These are phyloP conservation scores for Leptothorax acervorum DNA, from an alignment of 2,888 invertebrate genomes.

Conservation along the genomic window DNA sequence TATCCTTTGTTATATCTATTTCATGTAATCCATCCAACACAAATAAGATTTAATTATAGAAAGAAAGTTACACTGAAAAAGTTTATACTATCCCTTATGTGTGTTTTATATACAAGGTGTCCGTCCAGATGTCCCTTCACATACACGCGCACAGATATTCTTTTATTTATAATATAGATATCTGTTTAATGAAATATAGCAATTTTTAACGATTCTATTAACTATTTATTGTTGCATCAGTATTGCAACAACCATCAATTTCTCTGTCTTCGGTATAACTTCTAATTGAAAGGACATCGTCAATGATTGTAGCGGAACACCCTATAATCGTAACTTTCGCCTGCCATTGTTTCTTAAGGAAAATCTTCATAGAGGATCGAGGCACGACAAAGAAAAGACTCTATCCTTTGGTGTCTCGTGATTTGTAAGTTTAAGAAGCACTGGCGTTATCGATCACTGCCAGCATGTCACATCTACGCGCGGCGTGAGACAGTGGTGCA, in stretches of 20 bases:
- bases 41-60: conserved; percentile 32
- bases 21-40: conserved; percentile 25
- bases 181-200: conserved; percentile 21
- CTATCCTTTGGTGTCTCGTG: conserved; percentile 19
- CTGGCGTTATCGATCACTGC: conserved; percentile 46
- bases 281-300: conserved; percentile 31
- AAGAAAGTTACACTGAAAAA: conserved; percentile 37
- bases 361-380: conserved; percentile 14
- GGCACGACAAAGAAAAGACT: conserved; percentile 30
- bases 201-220: conserved; percentile 26
- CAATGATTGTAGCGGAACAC: conserved; percentile 1
- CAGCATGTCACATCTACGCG: conserved; percentile 20
- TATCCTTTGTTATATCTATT: conserved; percentile 43
- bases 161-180: conserved; percentile 28
- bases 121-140: conserved; percentile 10
- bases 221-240: conserved; percentile 15
- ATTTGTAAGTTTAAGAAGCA: conserved; percentile 53
- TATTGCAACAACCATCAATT: neutral
- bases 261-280: neutral
- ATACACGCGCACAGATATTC: neutral
- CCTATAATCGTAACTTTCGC: conserved; percentile 11
- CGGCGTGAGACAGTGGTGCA: conserved; percentile 34
- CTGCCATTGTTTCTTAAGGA: neutral
- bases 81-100: conserved; percentile 11
- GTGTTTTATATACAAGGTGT: conserved; percentile 38